Percentiles rank a stretch among this genome's conserved stretches.
Conservation (phyloP, 2,797 vertebrate species). For the Neosilurus mollespiculum region DNA sequence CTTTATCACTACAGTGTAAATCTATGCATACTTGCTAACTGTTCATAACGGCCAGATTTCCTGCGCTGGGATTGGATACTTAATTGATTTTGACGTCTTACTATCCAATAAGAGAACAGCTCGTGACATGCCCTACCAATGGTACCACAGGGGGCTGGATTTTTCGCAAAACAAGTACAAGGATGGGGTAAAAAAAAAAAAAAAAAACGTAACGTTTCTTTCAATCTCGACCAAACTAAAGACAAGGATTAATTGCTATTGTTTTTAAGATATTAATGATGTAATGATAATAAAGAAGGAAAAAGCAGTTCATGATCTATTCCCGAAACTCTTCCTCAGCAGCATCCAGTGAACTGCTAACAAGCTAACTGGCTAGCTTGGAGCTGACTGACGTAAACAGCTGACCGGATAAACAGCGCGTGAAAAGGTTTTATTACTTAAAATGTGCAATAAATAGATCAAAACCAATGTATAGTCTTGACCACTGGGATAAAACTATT, state of each 20-base stretch:
- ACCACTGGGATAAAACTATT: background rate
- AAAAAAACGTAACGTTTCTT: background rate
- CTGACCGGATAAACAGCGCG: background rate
- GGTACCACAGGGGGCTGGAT: background rate
- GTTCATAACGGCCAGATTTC: background rate
- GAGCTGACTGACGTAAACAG: background rate
- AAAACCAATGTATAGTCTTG: too few species aligned
- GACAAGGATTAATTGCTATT: too few species aligned
- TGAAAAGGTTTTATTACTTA: background rate
- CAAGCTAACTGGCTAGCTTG: background rate
- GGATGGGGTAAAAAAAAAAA: background rate
- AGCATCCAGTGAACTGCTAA: background rate
- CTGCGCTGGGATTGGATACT: background rate
- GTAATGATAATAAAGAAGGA: background rate
- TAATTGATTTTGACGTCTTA: rapidly evolving
- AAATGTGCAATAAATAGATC: background rate
- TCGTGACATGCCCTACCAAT: background rate
- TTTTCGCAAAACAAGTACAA: background rate
- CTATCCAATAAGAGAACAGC: background rate
- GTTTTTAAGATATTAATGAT: background rate
- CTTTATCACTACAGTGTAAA: too few species aligned
- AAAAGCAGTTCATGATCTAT: background rate
- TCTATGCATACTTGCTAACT: background rate
- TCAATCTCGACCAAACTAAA: background rate
- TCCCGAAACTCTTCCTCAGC: too few species aligned